Conservation (phyloP, 2,113 vertebrate genomes). For the Anas platyrhynchos region DNA sequence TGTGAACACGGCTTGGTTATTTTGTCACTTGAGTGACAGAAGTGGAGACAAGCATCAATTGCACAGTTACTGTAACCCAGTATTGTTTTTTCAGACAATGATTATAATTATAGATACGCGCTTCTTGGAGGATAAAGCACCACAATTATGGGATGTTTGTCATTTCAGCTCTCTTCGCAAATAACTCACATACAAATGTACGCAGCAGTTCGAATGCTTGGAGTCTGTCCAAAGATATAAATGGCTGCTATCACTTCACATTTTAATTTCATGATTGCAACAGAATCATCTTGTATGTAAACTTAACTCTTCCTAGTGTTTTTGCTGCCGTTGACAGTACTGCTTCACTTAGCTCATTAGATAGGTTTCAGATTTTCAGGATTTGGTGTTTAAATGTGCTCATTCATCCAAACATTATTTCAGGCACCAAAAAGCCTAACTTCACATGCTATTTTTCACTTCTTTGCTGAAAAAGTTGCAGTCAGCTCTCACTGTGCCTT, state of each 20-base stretch:
- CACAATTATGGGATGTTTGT: conserved; percentile 22
- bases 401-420: background rate
- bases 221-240: background rate
- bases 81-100: background rate
- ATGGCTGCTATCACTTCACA: background rate
- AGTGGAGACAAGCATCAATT: background rate
- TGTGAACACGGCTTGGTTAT: background rate
- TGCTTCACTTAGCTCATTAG: background rate
- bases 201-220: background rate
- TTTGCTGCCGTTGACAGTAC: background rate
- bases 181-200: background rate
- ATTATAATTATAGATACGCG: conserved; percentile 13
- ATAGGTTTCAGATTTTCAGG: background rate
- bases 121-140: background rate
- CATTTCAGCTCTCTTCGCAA: background rate
- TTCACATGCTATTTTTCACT: background rate
- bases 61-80: conserved; percentile 6
- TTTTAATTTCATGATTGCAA: background rate
- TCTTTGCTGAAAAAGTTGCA: background rate
- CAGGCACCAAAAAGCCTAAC: background rate
- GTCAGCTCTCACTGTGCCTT: background rate
- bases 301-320: background rate
- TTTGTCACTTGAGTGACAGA: conserved; percentile 32
- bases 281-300: background rate
- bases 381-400: background rate